These are phyloP conservation scores for Minunthozetes semirufus DNA, from an alignment of 2,888 invertebrate species.

Conservation along the genomic window DNA sequence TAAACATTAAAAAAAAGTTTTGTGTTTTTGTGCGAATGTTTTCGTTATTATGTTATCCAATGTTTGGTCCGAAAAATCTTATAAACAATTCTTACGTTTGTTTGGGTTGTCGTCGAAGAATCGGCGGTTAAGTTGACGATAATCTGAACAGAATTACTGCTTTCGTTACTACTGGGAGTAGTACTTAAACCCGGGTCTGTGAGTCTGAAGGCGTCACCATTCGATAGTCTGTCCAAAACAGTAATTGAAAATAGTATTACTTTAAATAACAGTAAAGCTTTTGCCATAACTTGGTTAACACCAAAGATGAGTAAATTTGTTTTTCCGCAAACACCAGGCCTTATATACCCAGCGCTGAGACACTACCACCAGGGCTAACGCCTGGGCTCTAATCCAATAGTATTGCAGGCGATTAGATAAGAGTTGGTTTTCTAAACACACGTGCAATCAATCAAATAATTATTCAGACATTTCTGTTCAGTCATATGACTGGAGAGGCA, in stretches of 20 bases:
- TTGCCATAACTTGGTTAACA: slow-evolving; percentile 27
- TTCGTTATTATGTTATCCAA: too few relatives aligned
- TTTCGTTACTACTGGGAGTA: not conserved
- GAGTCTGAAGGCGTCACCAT: not conserved
- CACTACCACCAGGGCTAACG: not conserved
- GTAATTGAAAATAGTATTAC: slow-evolving; percentile 6
- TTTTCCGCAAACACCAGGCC: not conserved
- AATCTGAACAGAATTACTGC: not conserved
- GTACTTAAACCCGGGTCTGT: not conserved
- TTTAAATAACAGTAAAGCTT: not conserved
- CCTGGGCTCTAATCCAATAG: not conserved
- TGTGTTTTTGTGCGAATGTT: too few relatives aligned
- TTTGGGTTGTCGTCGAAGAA: too few relatives aligned
- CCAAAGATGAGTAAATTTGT: not conserved
- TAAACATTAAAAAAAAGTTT: not conserved
- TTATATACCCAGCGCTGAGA: not conserved
- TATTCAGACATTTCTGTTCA: too few relatives aligned
- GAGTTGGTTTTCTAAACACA: not conserved
- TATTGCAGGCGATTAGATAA: not conserved
- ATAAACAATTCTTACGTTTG: not conserved
- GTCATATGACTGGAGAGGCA: not conserved
- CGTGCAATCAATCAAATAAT: slow-evolving; percentile 3
- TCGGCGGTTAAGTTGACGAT: not conserved
- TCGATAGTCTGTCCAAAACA: not conserved
- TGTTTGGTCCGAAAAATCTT: not conserved